Base-by-base conservation (phyloP, 2,888 invertebrate genomes). In the Acanthosepion lycidas region DNA sequence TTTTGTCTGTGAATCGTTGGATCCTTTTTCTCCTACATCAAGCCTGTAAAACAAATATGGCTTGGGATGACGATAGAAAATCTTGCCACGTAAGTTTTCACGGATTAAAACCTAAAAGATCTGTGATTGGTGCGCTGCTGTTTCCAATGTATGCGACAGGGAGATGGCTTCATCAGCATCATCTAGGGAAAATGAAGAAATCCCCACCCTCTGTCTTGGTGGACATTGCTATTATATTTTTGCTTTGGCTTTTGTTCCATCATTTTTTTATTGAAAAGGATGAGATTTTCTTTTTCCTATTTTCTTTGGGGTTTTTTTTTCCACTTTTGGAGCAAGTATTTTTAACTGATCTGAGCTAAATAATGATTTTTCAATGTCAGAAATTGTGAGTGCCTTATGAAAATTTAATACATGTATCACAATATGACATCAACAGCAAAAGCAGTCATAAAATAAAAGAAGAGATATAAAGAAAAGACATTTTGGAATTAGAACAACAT, bases 1-100 rank as follows among this genome's bases (percentile, higher is more conserved):
- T 28, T 78, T n/a, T n/a, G 28, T 12, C 28, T 28, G n/a, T n/a
- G 78, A 78, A 78, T 78, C n/a, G 78, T 78, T n/a, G 28, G 28
- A 78, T 78, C 78, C 78, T 78, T 78, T 78, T 78, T 78, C 78
- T 28, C 78, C 78, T n/a, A 15, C 78, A 15, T 78, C 78, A 28
- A 78, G 78, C n/a, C 78, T 78, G 78, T 78, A n/a, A 78, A n/a
- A 78, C 78, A 78, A 78, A 78, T 78, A 78, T 78, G 78, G 78
- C 78, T 78, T 78, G 78, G 8, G 78, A 78, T 78, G 78, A 78
- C 78, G 78, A 78, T 28, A 64, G 64, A 64, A 78, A 78, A 78
- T 78, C 78, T 78, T 78, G 28, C 28, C 78, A 78, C n/a, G 78
- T 78, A 78, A 78, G 78, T 78, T 78, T 78, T 78, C 78, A 78